Evolutionary conservation across 2,888 invertebrate genomes (phyloP), one percentile per base, ranked within the genome.

Genomic region (Tetrapedia diversipes): DNA sequence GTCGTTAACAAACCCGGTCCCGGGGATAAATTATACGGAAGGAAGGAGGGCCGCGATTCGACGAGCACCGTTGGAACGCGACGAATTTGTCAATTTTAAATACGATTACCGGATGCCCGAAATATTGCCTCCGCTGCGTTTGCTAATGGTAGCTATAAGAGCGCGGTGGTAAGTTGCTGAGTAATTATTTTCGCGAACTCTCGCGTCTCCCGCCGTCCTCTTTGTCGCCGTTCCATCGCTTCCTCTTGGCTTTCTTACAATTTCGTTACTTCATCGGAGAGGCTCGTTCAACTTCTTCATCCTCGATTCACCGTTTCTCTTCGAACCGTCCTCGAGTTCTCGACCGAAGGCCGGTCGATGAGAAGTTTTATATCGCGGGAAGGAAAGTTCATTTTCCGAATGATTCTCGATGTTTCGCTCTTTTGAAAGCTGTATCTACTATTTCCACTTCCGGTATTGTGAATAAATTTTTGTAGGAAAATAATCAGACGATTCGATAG

Each of bases 71-170:
- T 47, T n/a, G 51, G 51, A 73, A 63, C 75, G 71, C 69, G 79
- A 84, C 75, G 80, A 86, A 86, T 85, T 81, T 83, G 82, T 85
- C 80, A 79, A 85, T 85, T 85, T 86, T 83, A 82, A 86, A 86
- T 86, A 80, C 77, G 77, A 85, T 82, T 82, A 82, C 71, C n/a
- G 64, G 51, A 64, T 65, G 59, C 60, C 64, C 32, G 45, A 63
- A 63, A 69, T 73, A 77, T 69, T 77, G 59, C 37, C 57, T 53
- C 6, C 24, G 61, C 39, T 70, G 43, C 51, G 57, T 75, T n/a
- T 27, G 63, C 61, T 78, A 66, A 70, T 69, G 69, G 69, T 56
- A 47, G 32, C 29, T 47, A 45, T 37, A 65, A 71, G 68, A 68
- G 51, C 41, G n/a, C n/a, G n/a, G n/a, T n/a, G 66, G 68, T 60